These are phyloP conservation scores for Cochlearius cochlearius DNA, from an alignment of 2,113 vertebrate genomes.

Conservation along the genomic window DNA sequence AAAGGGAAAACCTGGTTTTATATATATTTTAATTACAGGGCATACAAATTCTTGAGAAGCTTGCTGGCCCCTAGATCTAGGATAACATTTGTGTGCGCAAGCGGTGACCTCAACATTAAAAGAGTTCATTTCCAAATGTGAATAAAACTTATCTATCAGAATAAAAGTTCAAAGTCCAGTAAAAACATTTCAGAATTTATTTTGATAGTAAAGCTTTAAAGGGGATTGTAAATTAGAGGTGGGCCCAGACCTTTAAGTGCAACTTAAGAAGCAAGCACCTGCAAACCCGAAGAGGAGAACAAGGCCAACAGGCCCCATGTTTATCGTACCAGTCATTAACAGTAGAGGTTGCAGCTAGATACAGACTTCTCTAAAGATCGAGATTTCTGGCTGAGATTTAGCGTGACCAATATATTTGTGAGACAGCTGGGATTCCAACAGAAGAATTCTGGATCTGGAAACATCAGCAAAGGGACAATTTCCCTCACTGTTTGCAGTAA, in stretches of 20 bases:
- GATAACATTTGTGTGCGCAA: neutral
- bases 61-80: neutral
- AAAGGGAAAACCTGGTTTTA: neutral
- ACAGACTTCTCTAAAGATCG: neutral
- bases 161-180: neutral
- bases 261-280: neutral
- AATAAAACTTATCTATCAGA: neutral
- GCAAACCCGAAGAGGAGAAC: neutral
- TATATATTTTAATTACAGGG: neutral
- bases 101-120: neutral
- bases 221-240: neutral
- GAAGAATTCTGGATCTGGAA: neutral
- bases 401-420: neutral
- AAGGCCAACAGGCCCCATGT: neutral
- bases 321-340: neutral
- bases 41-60: neutral
- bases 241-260: neutral
- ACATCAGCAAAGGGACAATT: neutral
- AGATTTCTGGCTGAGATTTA: neutral
- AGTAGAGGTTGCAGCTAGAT: neutral
- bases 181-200: neutral
- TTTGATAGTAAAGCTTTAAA: neutral
- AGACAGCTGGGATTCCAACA: neutral
- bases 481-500: neutral
- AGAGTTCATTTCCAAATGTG: neutral